These are phyloP conservation scores for Subacronicta megacephala DNA, from an alignment of 2,888 invertebrate genomes.

Conservation along the genomic window DNA sequence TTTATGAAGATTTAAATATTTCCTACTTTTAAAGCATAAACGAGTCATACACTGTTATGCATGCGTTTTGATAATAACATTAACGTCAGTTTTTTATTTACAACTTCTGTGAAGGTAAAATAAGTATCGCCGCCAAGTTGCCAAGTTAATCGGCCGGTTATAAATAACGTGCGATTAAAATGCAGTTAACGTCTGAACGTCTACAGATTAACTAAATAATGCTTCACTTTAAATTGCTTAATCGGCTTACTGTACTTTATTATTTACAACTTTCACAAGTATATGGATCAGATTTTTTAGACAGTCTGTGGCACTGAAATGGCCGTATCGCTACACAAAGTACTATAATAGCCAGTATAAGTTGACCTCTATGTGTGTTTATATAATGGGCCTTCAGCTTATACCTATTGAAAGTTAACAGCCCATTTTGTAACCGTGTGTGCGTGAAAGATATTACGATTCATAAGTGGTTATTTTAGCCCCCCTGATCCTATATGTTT, in stretches of 20 bases:
- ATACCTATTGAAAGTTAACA: too few relatives aligned
- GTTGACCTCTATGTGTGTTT: too few relatives aligned
- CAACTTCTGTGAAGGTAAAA: slow-evolving; percentile 23
- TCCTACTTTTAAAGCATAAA: too few relatives aligned
- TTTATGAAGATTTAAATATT: too few relatives aligned
- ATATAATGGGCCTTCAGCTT: too few relatives aligned
- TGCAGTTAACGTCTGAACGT: slow-evolving; percentile 41
- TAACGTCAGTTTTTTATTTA: slow-evolving; percentile 41
- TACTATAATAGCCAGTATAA: too few relatives aligned
- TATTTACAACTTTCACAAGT: neutral
- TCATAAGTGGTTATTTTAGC: too few relatives aligned
- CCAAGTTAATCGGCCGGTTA: slow-evolving; percentile 38
- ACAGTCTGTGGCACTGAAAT: too few relatives aligned
- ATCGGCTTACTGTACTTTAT: slow-evolving; percentile 13
- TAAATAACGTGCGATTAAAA: slow-evolving; percentile 53
- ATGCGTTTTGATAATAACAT: slow-evolving; percentile 34
- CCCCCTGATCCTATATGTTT: too few relatives aligned
- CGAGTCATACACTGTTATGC: neutral
- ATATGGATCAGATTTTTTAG: neutral
- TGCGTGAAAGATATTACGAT: too few relatives aligned
- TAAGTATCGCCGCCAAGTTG: slow-evolving; percentile 36
- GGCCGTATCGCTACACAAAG: too few relatives aligned
- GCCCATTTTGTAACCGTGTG: too few relatives aligned
- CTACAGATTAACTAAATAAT: slow-evolving; percentile 34
- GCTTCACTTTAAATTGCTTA: slow-evolving; percentile 27